These are phyloP conservation scores for Asteroscopus sphinx DNA, from an alignment of 2,888 invertebrate genomes.

Conservation along the genomic window DNA sequence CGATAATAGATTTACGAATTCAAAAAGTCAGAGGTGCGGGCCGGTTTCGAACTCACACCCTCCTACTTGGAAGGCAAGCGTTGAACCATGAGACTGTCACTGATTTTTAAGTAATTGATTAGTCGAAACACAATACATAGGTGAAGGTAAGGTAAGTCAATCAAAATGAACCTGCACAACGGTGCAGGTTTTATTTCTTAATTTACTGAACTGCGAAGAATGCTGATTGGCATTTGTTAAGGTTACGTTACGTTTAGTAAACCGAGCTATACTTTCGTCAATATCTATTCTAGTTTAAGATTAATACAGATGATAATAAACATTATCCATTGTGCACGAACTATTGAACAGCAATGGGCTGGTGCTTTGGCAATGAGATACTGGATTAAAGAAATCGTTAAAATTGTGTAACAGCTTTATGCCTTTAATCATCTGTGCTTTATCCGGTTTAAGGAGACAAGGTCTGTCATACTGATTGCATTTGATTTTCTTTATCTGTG, in stretches of 20 bases:
- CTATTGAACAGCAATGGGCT: conserved; percentile 60
- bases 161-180: conserved; percentile 5
- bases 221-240: conserved; percentile 35
- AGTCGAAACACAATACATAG: conserved; percentile 19
- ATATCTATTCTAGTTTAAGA: conserved; percentile 51
- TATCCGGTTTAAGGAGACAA: conserved; percentile 39
- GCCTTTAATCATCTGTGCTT: no score
- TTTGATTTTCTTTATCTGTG: conserved; percentile 38
- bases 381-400: conserved; percentile 60
- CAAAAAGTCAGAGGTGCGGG: no score
- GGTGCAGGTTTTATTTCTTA: conserved; percentile 22
- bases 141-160: conserved; percentile 33
- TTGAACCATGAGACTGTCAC: no score
- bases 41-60: no score
- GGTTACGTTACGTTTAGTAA: conserved; percentile 20
- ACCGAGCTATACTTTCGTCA: conserved; percentile 29
- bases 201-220: conserved; percentile 32
- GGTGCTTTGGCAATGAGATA: conserved; percentile 59
- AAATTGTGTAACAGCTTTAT: conserved; percentile 47
- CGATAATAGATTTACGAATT: no score
- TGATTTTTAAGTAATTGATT: no score
- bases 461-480: conserved; percentile 33
- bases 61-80: no score
- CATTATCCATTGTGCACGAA: conserved; percentile 67
- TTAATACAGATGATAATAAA: conserved; percentile 67